phyloP scores from a whole-genome alignment of 2,113 vertebrate genomes.

The Sinocyclocheilus anshuiensis region DNA sequence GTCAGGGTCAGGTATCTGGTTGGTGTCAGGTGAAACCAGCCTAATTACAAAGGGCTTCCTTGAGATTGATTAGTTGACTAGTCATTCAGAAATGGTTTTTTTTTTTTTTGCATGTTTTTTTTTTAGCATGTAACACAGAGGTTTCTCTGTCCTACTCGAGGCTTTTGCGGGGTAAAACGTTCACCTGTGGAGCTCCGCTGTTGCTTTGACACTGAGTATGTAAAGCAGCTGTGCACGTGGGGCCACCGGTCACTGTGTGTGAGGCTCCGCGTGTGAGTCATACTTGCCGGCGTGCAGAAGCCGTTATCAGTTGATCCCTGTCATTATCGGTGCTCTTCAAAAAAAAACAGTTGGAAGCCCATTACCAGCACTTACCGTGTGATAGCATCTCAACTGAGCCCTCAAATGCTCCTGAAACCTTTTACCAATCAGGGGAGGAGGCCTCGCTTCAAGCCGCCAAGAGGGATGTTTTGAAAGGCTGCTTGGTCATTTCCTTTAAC shows the following conservation, averaged over 20 bases:
- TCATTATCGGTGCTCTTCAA: conserved; percentile 76
- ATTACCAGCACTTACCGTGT: conserved; percentile 77
- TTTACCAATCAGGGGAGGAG: conserved; percentile 70
- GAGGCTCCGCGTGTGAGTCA: not conserved
- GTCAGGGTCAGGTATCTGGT: conserved; percentile 12
- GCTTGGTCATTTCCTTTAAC: conserved; percentile 72
- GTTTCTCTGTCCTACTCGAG: not conserved
- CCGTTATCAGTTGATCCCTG: conserved; percentile 75
- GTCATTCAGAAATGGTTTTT: not conserved
- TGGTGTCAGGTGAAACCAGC: conserved; percentile 17
- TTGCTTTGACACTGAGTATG: not conserved
- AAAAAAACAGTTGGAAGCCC: conserved; percentile 78
- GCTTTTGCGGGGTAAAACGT: not conserved
- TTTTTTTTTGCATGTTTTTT: not conserved
- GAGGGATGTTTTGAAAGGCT: conserved; percentile 73
- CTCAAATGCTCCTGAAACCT: conserved; percentile 73
- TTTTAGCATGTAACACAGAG: not conserved
- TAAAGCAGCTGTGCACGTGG: conserved; percentile 7
- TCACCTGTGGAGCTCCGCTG: not conserved
- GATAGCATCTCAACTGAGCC: conserved; percentile 77
- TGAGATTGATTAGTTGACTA: not conserved
- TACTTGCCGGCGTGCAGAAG: conserved; percentile 24
- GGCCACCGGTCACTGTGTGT: not conserved
- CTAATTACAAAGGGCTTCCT: conserved; percentile 18
- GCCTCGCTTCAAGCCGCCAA: conserved; percentile 59